phyloP scores from a whole-genome alignment of 2,888 invertebrate species.

The Herminia tarsipennalis region DNA sequence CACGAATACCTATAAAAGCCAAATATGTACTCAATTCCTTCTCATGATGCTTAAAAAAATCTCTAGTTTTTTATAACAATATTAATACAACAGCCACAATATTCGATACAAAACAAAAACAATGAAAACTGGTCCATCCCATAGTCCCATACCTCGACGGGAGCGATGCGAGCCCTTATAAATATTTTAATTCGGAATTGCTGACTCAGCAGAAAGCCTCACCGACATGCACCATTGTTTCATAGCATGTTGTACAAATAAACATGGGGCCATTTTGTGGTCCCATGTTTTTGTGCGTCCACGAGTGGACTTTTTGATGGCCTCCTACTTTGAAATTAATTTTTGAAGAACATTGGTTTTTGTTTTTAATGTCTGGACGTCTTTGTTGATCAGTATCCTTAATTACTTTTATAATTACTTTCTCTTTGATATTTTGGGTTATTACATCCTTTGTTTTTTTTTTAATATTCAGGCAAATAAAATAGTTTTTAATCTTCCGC shows the following conservation, averaged over 20 bases:
- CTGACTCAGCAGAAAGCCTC: slow-evolving; percentile 58
- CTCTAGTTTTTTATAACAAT: not conserved
- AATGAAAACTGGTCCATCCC: slow-evolving; percentile 27
- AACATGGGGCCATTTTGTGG: slow-evolving; percentile 8
- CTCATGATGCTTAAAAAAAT: no score
- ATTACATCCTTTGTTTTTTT: no score
- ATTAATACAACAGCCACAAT: slow-evolving; percentile 8
- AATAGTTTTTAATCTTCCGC: no score
- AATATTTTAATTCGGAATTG: slow-evolving; percentile 67
- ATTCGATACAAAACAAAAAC: slow-evolving; percentile 35
- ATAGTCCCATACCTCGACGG: slow-evolving; percentile 7
- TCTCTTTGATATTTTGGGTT: no score
- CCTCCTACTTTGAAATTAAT: slow-evolving; percentile 2
- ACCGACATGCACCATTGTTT: slow-evolving; percentile 34
- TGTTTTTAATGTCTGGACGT: no score
- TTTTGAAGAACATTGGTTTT: slow-evolving; percentile 1
- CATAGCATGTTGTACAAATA: slow-evolving; percentile 38
- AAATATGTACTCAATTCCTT: no score
- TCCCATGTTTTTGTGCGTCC: slow-evolving; percentile 4
- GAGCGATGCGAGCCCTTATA: slow-evolving; percentile 48
- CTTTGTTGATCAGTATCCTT: no score
- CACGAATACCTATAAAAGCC: no score
- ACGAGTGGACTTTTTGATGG: not conserved
- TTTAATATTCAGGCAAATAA: no score
- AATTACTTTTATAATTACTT: no score